Conservation (phyloP, 2,113 vertebrate species). For the Aix galericulata region DNA sequence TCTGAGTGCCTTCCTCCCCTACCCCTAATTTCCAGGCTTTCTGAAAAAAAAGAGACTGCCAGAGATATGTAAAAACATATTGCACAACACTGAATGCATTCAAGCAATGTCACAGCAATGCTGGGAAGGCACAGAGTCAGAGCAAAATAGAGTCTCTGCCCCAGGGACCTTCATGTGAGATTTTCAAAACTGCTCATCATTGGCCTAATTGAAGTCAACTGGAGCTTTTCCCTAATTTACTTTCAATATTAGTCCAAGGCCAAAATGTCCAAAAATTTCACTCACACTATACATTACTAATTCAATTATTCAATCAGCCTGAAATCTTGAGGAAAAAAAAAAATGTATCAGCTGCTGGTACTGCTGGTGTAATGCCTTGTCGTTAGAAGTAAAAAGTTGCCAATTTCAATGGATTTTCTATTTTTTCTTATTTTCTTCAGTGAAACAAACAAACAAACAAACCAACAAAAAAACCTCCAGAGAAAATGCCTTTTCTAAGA, state of each 20-base stretch:
- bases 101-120: not conserved
- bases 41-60: not conserved
- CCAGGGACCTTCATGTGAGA: not conserved
- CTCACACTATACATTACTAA: not conserved
- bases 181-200: not conserved
- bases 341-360: not conserved
- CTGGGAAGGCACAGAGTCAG: not conserved
- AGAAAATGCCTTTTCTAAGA: not conserved
- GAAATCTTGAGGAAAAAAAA: not conserved
- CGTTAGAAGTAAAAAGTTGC: not conserved
- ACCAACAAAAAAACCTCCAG: not conserved
- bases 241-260: not conserved
- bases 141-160: not conserved
- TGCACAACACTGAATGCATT: not conserved
- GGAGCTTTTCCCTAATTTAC: not conserved
- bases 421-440: not conserved
- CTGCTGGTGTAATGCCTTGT: not conserved
- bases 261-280: not conserved
- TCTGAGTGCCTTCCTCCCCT: not conserved
- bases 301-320: not conserved
- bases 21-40: not conserved
- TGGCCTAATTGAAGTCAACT: not conserved
- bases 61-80: not conserved
- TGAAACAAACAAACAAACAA: too few species aligned
- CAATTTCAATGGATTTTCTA: not conserved